phyloP scores from a whole-genome alignment of 2,888 invertebrate genomes.

The Scelioninae gen. 2 region DNA sequence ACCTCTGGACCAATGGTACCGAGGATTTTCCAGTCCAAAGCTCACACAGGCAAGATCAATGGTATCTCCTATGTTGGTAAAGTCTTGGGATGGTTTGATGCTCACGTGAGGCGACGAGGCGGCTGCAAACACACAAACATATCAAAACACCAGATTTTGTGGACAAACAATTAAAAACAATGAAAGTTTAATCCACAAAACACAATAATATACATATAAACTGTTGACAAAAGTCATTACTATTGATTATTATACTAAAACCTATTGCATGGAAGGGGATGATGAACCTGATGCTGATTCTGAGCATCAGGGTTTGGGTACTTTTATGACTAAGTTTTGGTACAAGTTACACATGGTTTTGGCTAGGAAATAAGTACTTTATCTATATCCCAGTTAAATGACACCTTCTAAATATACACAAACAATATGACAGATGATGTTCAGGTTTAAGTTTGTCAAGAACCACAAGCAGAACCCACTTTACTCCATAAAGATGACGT shows the following conservation, averaged over 20 bases:
- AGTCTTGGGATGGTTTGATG: slow-evolving; percentile 74
- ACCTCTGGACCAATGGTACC: slow-evolving; percentile 79
- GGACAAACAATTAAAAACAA: slow-evolving; percentile 3
- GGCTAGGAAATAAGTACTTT: not conserved
- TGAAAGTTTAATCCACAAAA: slow-evolving; percentile 40
- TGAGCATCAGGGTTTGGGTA: slow-evolving; percentile 12
- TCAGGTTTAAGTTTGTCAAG: slow-evolving; percentile 1
- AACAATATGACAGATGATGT: slow-evolving; percentile 4
- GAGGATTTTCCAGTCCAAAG: slow-evolving; percentile 73
- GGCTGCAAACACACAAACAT: slow-evolving; percentile 62
- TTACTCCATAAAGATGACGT: slow-evolving; percentile 1
- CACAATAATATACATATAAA: slow-evolving; percentile 32
- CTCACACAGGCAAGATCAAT: slow-evolving; percentile 82
- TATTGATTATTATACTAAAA: slow-evolving; percentile 39
- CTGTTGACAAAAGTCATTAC: slow-evolving; percentile 26
- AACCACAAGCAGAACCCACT: slow-evolving; percentile 14
- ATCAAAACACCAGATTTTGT: not conserved
- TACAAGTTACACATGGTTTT: not conserved
- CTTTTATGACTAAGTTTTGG: slow-evolving; percentile 1
- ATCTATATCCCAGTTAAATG: slow-evolving; percentile 1
- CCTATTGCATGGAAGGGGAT: slow-evolving; percentile 17
- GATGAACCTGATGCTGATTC: slow-evolving; percentile 22
- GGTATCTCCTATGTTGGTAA: slow-evolving; percentile 78
- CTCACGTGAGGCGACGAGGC: slow-evolving; percentile 67
- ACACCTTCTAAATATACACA: slow-evolving; percentile 16